Conservation (phyloP, 2,888 invertebrate species). For the Bugula neritina region DNA sequence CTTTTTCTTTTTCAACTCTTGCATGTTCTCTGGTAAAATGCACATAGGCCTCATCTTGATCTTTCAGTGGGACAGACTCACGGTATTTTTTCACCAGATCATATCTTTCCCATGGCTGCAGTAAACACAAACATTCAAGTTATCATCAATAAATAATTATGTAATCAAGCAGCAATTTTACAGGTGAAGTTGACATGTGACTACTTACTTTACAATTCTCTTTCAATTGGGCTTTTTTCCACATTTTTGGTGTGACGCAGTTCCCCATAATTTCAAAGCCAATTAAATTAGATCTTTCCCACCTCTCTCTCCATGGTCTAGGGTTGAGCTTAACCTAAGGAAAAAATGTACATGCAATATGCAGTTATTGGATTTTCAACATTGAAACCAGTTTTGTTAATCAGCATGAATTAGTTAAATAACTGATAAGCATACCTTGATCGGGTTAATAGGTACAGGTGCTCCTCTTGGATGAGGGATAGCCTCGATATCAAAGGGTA, state of each 20-base stretch:
- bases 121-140: neutral
- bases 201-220: neutral
- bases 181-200: too few relatives aligned
- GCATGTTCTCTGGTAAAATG: constrained; percentile 13
- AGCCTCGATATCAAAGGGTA: constrained; percentile 83
- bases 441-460: constrained; percentile 68
- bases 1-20: neutral
- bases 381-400: too few relatives aligned
- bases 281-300: constrained; percentile 59
- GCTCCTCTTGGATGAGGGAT: constrained; percentile 70
- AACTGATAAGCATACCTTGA: constrained; percentile 45
- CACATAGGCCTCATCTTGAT: constrained; percentile 23
- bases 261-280: constrained; percentile 32
- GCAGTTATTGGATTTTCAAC: too few relatives aligned
- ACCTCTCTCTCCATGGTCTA: constrained; percentile 83
- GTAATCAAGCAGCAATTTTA: too few relatives aligned
- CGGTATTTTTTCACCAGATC: constrained; percentile 91
- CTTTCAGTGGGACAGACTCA: constrained; percentile 48
- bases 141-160: too few relatives aligned
- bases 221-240: neutral
- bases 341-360: constrained; percentile 6
- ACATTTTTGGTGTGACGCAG: neutral
- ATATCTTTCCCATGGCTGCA: constrained; percentile 69
- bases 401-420: too few relatives aligned
- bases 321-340: constrained; percentile 57